phyloP scores from a whole-genome alignment of 2,797 vertebrate genomes.

The Anolis apletophallus region DNA sequence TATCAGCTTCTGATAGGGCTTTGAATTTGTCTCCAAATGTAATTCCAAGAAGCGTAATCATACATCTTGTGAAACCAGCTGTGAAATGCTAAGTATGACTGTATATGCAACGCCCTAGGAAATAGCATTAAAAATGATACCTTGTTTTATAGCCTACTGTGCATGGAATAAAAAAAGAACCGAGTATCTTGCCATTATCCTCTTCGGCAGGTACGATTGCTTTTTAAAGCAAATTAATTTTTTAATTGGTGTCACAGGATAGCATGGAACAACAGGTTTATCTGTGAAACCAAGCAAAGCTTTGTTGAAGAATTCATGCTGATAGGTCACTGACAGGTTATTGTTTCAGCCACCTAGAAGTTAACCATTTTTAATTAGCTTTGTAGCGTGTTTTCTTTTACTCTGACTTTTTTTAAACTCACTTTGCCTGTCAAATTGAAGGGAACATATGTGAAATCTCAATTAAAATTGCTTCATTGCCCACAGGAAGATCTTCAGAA shows the following conservation, averaged over 20 bases:
- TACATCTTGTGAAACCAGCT: constrained; percentile 31
- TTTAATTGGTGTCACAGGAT: constrained; percentile 55
- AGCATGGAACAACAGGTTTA: constrained; percentile 44
- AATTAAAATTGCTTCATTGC: constrained; percentile 63
- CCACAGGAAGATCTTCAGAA: constrained; percentile 44
- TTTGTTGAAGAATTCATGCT: constrained; percentile 66
- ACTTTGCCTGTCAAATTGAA: constrained; percentile 54
- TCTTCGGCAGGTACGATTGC: constrained; percentile 30
- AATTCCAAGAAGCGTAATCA: constrained; percentile 26
- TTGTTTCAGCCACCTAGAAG: constrained; percentile 63
- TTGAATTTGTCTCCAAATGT: not conserved
- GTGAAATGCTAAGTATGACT: constrained; percentile 5
- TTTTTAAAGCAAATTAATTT: constrained; percentile 47
- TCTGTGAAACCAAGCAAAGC: constrained; percentile 59
- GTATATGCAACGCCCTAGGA: constrained; percentile 22
- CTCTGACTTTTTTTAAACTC: constrained; percentile 32
- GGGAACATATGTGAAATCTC: constrained; percentile 69
- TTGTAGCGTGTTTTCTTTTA: constrained; percentile 32
- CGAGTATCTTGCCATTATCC: constrained; percentile 48
- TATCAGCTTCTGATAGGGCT: constrained; percentile 2
- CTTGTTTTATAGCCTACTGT: constrained; percentile 42
- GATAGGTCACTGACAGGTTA: constrained; percentile 61
- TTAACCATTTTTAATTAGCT: constrained; percentile 69
- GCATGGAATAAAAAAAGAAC: not conserved
- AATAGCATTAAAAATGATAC: not conserved